Evolutionary conservation across 2,797 vertebrate genomes (phyloP).

Genomic region (Petrocephalus sullivani): DNA sequence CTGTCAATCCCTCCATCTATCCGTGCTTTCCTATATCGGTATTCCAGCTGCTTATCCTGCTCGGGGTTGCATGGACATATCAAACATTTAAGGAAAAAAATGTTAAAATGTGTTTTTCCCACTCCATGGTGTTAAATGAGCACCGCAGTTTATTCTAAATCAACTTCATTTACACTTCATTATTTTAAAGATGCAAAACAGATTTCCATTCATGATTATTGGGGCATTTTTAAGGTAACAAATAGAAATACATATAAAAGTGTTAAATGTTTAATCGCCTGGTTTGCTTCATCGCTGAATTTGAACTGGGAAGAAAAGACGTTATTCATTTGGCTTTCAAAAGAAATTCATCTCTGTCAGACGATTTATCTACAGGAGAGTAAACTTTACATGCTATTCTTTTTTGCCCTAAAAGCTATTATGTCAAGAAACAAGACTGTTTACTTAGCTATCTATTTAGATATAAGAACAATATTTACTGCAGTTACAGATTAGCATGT

Average conservation of each 20-base stretch:
- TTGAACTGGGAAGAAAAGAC: background rate
- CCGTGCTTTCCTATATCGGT: background rate
- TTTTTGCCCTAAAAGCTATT: background rate
- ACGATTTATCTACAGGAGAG: background rate
- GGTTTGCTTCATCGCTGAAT: background rate
- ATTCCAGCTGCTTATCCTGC: background rate
- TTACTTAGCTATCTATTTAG: background rate
- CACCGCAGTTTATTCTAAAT: background rate
- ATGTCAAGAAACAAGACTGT: background rate
- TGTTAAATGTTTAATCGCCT: background rate
- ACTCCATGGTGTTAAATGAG: background rate
- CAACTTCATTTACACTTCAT: background rate
- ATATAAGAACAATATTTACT: background rate
- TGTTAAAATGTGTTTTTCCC: background rate
- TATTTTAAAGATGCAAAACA: background rate
- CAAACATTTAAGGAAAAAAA: background rate
- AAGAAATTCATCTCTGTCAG: background rate
- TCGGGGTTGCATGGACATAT: background rate
- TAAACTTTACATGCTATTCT: background rate
- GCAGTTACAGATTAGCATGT: background rate
- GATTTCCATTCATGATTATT: background rate
- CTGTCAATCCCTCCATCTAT: background rate
- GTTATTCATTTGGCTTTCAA: background rate
- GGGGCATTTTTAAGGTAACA: background rate
- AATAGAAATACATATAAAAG: background rate